Base-by-base conservation (phyloP, 1,140 invertebrate species). In the Drosophila murphyi region DNA sequence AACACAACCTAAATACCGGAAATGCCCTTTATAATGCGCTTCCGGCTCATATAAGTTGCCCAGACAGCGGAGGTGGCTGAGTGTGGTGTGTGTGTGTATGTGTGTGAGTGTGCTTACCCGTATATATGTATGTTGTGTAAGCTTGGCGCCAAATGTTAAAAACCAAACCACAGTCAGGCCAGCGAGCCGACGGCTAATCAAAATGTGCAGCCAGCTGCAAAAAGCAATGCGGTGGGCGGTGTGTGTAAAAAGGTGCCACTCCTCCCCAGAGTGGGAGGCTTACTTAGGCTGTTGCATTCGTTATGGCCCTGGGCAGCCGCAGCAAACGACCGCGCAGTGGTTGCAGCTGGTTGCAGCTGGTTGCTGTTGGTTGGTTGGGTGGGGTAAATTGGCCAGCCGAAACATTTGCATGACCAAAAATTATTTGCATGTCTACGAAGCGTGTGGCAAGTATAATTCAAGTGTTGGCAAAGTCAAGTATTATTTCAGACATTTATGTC, bases 21-120 rank as follows among this genome's bases (percentile, higher is more conserved):
- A 87, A 88, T 83, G 83, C 83, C 85, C 76, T 80, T 88, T 87
- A 88, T 83, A 87, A 80, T 83, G 70, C 85, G 83, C 83, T 88
- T 88, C 83, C 83, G 83, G 83, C 83, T 88, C 83, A 77, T 83
- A 74, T 77, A 76, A 62, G 72, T 48, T 20, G 43, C n/a, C 54
- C 83, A 87, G 83, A 88, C 82, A 71, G 67, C 56, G 29, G 3
- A 60, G 35, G 52, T 52, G 45, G 6, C 3, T 5, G 39, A 43
- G 10, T 43, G 10, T 43, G 39, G 50, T 55, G 10, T 60, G 41
- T 52, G 2, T 54, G 20, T 28, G 8, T 56, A 41, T 57, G 52
- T 70, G 45, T 55, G 29, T 39, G 29, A 35, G 59, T 68, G 61
- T 71, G 39, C 39, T 55, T 71, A 59, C 20, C 20, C 20, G 1